Conservation (phyloP, 1,140 invertebrate genomes). For the Rhopalosiphum maidis region DNA sequence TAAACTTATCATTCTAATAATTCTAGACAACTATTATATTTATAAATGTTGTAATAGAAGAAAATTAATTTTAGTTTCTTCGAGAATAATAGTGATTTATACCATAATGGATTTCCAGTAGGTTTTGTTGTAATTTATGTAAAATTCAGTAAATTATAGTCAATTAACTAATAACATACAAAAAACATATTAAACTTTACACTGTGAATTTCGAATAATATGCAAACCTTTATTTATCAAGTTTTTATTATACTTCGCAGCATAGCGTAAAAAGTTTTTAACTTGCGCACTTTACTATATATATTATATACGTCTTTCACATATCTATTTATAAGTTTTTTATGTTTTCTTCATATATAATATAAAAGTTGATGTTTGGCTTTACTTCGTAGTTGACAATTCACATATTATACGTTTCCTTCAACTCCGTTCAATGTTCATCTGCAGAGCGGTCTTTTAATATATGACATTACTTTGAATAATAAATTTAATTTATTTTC, state of each 20-base stretch:
- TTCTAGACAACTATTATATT: too few species aligned
- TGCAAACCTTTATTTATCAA: slow-evolving; percentile 14
- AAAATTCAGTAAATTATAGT: neutral
- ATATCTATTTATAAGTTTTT: slow-evolving; percentile 16
- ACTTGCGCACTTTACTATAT: neutral
- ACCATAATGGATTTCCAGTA: neutral
- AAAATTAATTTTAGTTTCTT: too few species aligned
- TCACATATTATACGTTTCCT: neutral
- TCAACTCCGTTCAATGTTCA: neutral
- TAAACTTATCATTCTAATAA: too few species aligned
- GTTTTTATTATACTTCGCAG: slow-evolving; percentile 28
- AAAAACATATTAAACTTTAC: neutral
- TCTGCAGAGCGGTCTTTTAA: neutral
- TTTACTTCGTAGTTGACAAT: neutral
- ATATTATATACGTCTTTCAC: neutral
- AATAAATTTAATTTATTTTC: slow-evolving; percentile 8
- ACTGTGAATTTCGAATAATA: neutral
- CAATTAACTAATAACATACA: neutral
- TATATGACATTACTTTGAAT: slow-evolving; percentile 22
- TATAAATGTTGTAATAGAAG: too few species aligned
- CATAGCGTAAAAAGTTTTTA: neutral
- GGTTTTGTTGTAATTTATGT: neutral
- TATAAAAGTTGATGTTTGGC: slow-evolving; percentile 33
- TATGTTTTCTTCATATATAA: neutral
- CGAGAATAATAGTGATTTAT: neutral